These are phyloP conservation scores for Galemys pyrenaicus DNA, from an alignment of 2,113 vertebrate species.

Conservation along the genomic window DNA sequence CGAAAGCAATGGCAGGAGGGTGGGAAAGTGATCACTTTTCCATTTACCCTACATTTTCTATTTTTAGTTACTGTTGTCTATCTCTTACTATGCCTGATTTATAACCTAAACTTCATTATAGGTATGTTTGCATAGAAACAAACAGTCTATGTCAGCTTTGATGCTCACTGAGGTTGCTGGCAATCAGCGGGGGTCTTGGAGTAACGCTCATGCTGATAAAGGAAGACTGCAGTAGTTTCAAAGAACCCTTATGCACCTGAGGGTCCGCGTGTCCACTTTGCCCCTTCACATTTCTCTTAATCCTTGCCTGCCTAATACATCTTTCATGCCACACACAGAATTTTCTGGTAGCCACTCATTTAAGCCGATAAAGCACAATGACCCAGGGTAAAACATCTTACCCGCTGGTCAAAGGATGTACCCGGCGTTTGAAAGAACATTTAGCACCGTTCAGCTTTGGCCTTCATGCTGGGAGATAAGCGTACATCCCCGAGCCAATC, in stretches of 20 bases:
- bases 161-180: background rate
- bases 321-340: slow-evolving; percentile 42
- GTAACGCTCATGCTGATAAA: background rate
- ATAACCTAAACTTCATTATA: background rate
- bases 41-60: no score
- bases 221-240: background rate
- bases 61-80: background rate
- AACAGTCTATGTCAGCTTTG: background rate
- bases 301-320: slow-evolving; percentile 58
- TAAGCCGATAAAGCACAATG: slow-evolving; percentile 77
- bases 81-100: background rate
- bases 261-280: background rate
- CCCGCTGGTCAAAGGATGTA: slow-evolving; percentile 72
- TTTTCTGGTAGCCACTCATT: slow-evolving; percentile 42
- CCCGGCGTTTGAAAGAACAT: slow-evolving; percentile 79
- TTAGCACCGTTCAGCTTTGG: slow-evolving; percentile 42
- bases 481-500: slow-evolving; percentile 82
- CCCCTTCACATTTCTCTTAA: slow-evolving; percentile 30
- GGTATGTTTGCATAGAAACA: background rate
- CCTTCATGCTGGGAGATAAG: slow-evolving; percentile 84
- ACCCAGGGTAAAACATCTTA: slow-evolving; percentile 75
- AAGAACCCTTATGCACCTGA: background rate
- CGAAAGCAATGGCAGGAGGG: no score
- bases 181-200: background rate
- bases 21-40: no score